Percentiles rank a stretch among this genome's conserved stretches.
Conservation (phyloP, 2,113 vertebrate genomes). For the Phocoena phocoena region DNA sequence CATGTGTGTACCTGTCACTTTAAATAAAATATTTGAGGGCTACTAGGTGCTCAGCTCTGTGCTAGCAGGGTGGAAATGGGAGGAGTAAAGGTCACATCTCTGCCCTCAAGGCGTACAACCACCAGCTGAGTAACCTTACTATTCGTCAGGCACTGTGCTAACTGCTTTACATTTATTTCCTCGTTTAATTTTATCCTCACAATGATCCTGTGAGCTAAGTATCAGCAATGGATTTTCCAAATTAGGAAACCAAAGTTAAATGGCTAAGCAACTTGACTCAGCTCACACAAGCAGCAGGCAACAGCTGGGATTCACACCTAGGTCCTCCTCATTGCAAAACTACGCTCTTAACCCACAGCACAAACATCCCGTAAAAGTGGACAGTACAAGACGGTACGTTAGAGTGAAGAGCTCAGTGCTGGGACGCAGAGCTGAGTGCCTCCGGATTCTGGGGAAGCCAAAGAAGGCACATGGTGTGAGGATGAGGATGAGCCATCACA, state of each 20-base stretch:
- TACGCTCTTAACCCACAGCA: not conserved
- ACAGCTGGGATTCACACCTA: not conserved
- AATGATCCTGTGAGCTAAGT: not conserved
- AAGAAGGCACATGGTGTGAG: not conserved
- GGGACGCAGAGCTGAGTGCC: not conserved
- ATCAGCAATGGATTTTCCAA: not conserved
- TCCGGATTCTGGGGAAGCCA: not conserved
- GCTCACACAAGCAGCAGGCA: not conserved
- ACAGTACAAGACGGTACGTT: not conserved
- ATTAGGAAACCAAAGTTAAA: slow-evolving; percentile 4
- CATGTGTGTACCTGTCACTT: not conserved
- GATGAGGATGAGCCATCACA: not conserved
- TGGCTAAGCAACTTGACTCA: not conserved
- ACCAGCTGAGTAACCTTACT: not conserved
- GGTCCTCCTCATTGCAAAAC: not conserved
- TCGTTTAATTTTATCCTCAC: slow-evolving; percentile 13
- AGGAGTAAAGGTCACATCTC: slow-evolving; percentile 11
- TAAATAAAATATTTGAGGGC: not conserved
- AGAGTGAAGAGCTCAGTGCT: not conserved
- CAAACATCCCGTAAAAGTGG: not conserved
- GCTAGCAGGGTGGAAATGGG: not conserved
- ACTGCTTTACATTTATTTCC: not conserved
- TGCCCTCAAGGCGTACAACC: not conserved
- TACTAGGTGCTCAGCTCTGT: not conserved
- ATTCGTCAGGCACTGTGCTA: not conserved